Conservation (phyloP, 2,888 invertebrate genomes). For the Platycheirus rosarum region DNA sequence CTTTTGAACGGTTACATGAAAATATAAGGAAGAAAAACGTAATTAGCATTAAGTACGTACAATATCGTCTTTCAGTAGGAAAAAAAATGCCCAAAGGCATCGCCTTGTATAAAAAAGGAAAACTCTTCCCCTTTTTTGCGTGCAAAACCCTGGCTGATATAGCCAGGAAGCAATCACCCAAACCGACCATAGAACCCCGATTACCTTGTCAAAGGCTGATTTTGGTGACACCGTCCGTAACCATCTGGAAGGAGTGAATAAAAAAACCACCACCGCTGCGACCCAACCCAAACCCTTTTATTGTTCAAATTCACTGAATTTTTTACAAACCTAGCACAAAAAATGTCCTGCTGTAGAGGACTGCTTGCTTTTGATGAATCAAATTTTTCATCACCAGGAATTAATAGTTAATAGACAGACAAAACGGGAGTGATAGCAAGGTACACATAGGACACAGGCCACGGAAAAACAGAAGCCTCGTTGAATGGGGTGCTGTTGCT, state of each 20-base stretch:
- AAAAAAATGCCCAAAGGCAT: no score
- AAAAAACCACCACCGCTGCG: slow-evolving; percentile 9
- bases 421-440: slow-evolving; percentile 55
- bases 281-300: slow-evolving; percentile 57
- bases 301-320: slow-evolving; percentile 56
- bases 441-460: slow-evolving; percentile 5
- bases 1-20: slow-evolving; percentile 23
- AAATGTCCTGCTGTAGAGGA: slow-evolving; percentile 18
- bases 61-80: slow-evolving; percentile 63
- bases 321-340: slow-evolving; percentile 63
- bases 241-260: neutral
- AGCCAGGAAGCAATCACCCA: slow-evolving; percentile 66
- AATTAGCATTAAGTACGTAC: slow-evolving; percentile 71
- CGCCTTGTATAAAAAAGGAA: slow-evolving; percentile 27
- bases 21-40: slow-evolving; percentile 49
- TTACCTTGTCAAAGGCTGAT: slow-evolving; percentile 69
- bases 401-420: slow-evolving; percentile 72
- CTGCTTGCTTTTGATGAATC: slow-evolving; percentile 51
- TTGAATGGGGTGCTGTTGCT: slow-evolving; percentile 38
- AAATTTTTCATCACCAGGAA: slow-evolving; percentile 73
- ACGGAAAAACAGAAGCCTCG: neutral
- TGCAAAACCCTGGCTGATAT: slow-evolving; percentile 34
- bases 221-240: slow-evolving; percentile 26
- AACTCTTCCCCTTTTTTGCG: neutral
- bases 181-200: slow-evolving; percentile 63